Evolutionary conservation across 2,888 invertebrate genomes (phyloP).

Genomic region (Euspilapteryx auroguttella): DNA sequence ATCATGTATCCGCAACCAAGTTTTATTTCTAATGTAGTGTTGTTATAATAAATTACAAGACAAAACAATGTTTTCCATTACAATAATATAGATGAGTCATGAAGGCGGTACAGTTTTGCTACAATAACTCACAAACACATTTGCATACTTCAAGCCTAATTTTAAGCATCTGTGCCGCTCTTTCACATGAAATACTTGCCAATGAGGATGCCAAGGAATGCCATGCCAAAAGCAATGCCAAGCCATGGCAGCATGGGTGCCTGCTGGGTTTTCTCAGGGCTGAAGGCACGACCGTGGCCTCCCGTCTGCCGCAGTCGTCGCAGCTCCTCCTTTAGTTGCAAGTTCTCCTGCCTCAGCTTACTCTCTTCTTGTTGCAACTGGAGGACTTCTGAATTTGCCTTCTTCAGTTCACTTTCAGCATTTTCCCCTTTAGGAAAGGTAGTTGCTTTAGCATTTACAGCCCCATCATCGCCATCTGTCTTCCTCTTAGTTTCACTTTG

Average conservation of each 20-base stretch:
- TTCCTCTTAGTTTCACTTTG: slow-evolving; percentile 35
- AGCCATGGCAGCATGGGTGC: slow-evolving; percentile 65
- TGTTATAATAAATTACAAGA: not conserved
- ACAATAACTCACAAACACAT: slow-evolving; percentile 1
- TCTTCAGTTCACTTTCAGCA: slow-evolving; percentile 57
- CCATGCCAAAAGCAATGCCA: slow-evolving; percentile 67
- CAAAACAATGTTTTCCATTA: not conserved
- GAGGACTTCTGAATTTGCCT: slow-evolving; percentile 73
- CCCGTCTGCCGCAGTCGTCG: slow-evolving; percentile 57
- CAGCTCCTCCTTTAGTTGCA: slow-evolving; percentile 78
- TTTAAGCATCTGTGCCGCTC: slow-evolving; percentile 10
- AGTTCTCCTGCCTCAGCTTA: slow-evolving; percentile 81
- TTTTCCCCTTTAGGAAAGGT: slow-evolving; percentile 42
- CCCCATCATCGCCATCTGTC: slow-evolving; percentile 22
- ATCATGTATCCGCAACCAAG: no score
- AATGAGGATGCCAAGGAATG: slow-evolving; percentile 73
- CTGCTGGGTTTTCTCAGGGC: slow-evolving; percentile 63
- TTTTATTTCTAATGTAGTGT: no score
- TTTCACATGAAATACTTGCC: slow-evolving; percentile 84
- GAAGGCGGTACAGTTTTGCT: not conserved
- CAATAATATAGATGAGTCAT: not conserved
- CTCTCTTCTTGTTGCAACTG: slow-evolving; percentile 78
- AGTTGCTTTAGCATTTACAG: no score
- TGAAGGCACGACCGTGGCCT: slow-evolving; percentile 22
- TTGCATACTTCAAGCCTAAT: slow-evolving; percentile 2